Evolutionary conservation across 2,113 vertebrate genomes (phyloP), one percentile per base, ranked within the genome.

Genomic region (Apteryx mantelli): DNA sequence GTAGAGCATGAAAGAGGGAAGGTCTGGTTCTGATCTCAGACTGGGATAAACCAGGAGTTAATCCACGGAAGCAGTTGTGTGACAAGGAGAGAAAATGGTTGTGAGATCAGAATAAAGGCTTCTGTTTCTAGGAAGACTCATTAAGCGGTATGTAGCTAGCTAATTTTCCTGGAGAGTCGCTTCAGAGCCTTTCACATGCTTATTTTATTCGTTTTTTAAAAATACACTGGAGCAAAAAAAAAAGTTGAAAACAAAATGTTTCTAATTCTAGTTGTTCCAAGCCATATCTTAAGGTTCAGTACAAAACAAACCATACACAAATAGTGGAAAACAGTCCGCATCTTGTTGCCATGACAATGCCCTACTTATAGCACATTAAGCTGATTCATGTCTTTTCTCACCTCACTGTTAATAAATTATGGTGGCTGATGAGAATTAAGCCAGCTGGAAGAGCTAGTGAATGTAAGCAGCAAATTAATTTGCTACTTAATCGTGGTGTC

Each of bases 341-440:
- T 98, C 98, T 96, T 97, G 98, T 98, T 98, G 96, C 97, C 96
- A 98, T 98, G 97, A 97, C 95, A 98, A 98, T 87, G 98, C 97
- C 98, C 98, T 98, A 98, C 98, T 98, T 98, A 97, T 98, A 98
- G 98, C 95, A 98, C 98, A 98, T 98, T 98, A 98, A 98, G 98
- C 98, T 98, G 98, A 98, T 98, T 98, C 98, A 98, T 98, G 98
- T 98, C 98, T 98, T 98, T 98, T 98, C 97, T 96, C 98, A 97
- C 98, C 98, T 98, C 97, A 91, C 98, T 97, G 98, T 98, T 98
- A 98, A 98, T 98, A 98, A 98, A 98, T 98, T 98, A 97, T 97
- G 95, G 97, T 97, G 91, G 97, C 95, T 98, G 98, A 98, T 97
- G 98, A 98, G 97, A 98, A 98, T 96, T 95, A 97, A 97, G 95